Evolutionary conservation across 2,113 vertebrate genomes (phyloP), one percentile per base, ranked within the genome.

Genomic region (Cheilinus undulatus): DNA sequence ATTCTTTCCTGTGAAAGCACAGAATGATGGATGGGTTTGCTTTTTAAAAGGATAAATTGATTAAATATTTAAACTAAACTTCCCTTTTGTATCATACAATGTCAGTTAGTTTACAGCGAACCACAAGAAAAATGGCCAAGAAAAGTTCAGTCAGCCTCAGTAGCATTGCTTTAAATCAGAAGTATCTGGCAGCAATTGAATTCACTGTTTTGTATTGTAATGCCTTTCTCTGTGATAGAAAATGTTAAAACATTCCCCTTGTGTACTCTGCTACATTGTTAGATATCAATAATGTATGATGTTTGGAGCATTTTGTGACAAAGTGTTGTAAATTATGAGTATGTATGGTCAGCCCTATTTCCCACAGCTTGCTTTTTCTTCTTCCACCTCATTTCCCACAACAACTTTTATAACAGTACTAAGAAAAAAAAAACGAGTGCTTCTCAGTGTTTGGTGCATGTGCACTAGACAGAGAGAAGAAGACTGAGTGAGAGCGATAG

Each of bases 351-450:
- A 42, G 32, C 5, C 24, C 46, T 50, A 3, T 48, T 70, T 40
- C 7, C 11, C 26, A 32, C 43, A 38, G 49, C 34, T 26, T 67
- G 7, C 13, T 53, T 66, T 36, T 13, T 56, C 32, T 53, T 10
- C 36, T 62, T 42, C 50, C 23, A 57, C 54, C 66, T 30, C 26
- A 50, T 75, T 70, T 64, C 43, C 28, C 23, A 49, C n/a, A 63
- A 38, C n/a, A 58, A 48, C 53, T 34, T 53, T 34, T 15, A 40
- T 0, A 27, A 73, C 11, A 49, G 14, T 26, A 23, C 32, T 42
- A 1, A 42, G 38, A 42, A 17, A 6, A 17, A 17, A 19, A 15
- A 42, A 34, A 53, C 43, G 36, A 26, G 11, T 0, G 49, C 19
- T 40, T 13, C 3, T 54, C 27, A 52, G n/a, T 61, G 20, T 30